Percentiles rank a stretch among this genome's conserved stretches.
phyloP scores from a whole-genome alignment of 2,113 vertebrate genomes.

The Gymnogyps californianus region DNA sequence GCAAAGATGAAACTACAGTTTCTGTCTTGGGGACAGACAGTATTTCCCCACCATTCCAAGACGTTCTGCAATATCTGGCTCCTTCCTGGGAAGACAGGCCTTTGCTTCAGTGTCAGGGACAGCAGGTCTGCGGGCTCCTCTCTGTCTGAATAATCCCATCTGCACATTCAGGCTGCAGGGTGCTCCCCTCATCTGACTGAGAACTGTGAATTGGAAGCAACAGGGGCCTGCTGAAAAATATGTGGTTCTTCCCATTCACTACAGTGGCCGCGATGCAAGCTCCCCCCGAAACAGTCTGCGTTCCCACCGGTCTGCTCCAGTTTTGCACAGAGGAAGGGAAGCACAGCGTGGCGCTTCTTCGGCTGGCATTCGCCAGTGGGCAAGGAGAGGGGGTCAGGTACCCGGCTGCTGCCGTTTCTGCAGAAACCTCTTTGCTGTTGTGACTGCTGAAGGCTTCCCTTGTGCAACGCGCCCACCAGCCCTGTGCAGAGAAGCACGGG shows the following conservation, averaged over 20 bases:
- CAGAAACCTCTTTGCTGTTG: neutral
- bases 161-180: neutral
- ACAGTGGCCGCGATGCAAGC: accelerated
- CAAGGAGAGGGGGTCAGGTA: accelerated
- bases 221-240: neutral
- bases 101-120: accelerated
- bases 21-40: neutral
- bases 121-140: neutral
- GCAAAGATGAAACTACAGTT: neutral
- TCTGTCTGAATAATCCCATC: neutral
- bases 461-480: neutral
- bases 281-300: accelerated
- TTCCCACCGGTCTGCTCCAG: neutral
- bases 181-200: accelerated
- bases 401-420: neutral
- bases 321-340: neutral
- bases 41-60: neutral
- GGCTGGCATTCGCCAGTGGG: accelerated
- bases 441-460: neutral
- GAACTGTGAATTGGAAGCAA: accelerated
- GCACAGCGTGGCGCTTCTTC: accelerated
- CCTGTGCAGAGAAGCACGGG: neutral
- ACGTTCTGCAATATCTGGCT: neutral
- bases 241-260: accelerated
- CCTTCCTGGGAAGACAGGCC: neutral